Base-by-base conservation (phyloP, 2,113 vertebrate species). In the Lycocorax pyrrhopterus region DNA sequence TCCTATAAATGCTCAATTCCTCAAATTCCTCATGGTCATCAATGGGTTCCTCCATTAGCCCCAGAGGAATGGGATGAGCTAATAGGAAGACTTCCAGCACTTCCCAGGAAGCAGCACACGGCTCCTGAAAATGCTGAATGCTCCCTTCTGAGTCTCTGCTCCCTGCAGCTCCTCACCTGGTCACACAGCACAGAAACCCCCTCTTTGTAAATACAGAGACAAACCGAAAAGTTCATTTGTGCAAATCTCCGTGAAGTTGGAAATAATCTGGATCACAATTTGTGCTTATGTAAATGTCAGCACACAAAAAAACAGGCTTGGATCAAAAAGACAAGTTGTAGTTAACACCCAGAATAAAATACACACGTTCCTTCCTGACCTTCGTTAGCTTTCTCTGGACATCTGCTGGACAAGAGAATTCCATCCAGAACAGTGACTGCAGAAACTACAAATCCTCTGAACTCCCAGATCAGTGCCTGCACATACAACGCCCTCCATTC, bases 261-360 rank as follows among this genome's bases (percentile, higher is more conserved):
- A 93, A 67, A 88, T 63, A 86, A 86, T 47, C 44, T 44, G 51
- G 51, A 67, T 21, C 43, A 16, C 46, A 67, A 37, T 47, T 84
- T 77, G 47, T 75, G 27, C 56, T 93, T 90, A 67, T 49, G 87
- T 63, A 96, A 95, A 94, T 88, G 59, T 81, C 93, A 91, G 67
- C 47, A 68, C 51, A 46, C 17, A 59, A 49, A 75, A 80, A 82
- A 58, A 1, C 1, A 86, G 64, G 51, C 74, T 53, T 53, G 43
- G 60, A 86, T 84, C 60, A 84, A 81, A 83, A 86, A 90, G 75
- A 84, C 73, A 89, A 87, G 41, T 46, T 60, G 52, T 44, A 67
- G 80, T 72, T 86, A 87, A 68, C 27, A 86, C 22, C 22, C 29
- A 23, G 16, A 77, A 41, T 67, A 81, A 74, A 94, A 77, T 4